Base-by-base conservation (phyloP, 2,888 invertebrate species). In the Cantharis nigra region DNA sequence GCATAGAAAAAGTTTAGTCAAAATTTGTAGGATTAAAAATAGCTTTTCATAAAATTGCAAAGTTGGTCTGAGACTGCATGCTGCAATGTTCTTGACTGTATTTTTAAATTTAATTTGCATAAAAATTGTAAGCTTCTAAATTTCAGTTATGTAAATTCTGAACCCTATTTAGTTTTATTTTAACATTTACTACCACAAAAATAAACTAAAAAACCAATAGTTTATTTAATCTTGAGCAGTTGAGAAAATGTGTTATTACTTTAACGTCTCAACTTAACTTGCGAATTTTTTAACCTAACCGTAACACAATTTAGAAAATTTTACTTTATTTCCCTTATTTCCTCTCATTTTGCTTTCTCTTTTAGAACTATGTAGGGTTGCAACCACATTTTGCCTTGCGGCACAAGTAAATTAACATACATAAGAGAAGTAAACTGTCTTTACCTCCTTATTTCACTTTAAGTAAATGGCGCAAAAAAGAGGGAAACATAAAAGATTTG, bases 271-370 rank as follows among this genome's bases (percentile, higher is more conserved):
- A 49, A 49, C 10, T 16, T 23, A 65, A 65, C 65, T 65, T 65
- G 65, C 65, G 65, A 65, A 23, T 23, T 65, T 23, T 20, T 23
- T 20, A 23, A 65, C 69, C 74, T n/a, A 70, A 30, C 23, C 33
- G 20, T 63, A 75, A 70, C 80, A 79, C 79, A 80, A 78, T 80
- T 80, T 79, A 79, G 76, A 75, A 79, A 78, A 76, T 79, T 76
- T 77, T 74, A 70, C 77, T 79, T 81, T 79, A 81, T 80, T 81
- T 80, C 67, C 67, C 70, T 77, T 77, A 77, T 77, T 74, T 67
- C 71, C 74, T 14, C 77, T 77, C 77, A 77, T 77, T 74, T 77
- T 63, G 67, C 77, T 65, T 74, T 77, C 71, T 74, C 74, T 71
- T 74, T 71, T 70, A 71, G 62, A 67, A 71, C 63, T 74, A 63